A percentile compares a stretch with the other conserved stretches of the same genome.
phyloP scores from a whole-genome alignment of 2,888 invertebrate species.

The Amiota communis region DNA sequence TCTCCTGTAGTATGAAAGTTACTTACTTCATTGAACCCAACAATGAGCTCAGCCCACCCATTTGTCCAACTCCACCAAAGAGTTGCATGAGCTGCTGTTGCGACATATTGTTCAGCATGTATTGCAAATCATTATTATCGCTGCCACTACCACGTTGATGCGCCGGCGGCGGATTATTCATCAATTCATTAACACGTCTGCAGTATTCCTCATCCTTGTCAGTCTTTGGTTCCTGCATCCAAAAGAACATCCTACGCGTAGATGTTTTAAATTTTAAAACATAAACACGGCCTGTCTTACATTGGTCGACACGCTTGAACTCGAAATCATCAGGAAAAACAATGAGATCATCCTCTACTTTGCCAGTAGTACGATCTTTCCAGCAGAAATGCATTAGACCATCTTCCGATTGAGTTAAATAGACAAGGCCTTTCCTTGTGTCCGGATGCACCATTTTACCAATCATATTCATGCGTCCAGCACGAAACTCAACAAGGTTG shows the following conservation, averaged over 20 bases:
- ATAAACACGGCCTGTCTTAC: conserved; percentile 96
- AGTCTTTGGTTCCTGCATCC: conserved; percentile 97
- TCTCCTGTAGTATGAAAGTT: not conserved
- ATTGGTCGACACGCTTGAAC: conserved; percentile 94
- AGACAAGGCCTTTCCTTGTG: conserved; percentile 94
- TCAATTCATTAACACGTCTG: conserved; percentile 92
- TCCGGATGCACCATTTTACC: conserved; percentile 96
- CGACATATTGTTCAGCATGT: conserved; percentile 94
- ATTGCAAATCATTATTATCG: conserved; percentile 92
- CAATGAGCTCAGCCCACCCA: conserved; percentile 85
- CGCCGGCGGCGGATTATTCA: conserved; percentile 95
- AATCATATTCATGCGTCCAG: conserved; percentile 93
- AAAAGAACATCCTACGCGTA: conserved; percentile 94
- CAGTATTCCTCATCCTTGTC: conserved; percentile 97
- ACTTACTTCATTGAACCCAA: conserved; percentile 85
- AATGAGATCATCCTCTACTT: conserved; percentile 94
- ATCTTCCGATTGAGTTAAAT: conserved; percentile 97
- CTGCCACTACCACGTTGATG: conserved; percentile 78
- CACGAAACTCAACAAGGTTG: conserved; percentile 94
- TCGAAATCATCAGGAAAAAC: conserved; percentile 99
- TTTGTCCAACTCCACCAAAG: conserved; percentile 92
- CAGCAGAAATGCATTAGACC: conserved; percentile 99
- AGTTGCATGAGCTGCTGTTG: conserved; percentile 98
- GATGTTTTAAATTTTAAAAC: conserved; percentile 97
- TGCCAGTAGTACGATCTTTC: conserved; percentile 96